Percentiles rank a stretch among this genome's conserved stretches.
Conservation (phyloP, 2,113 vertebrate species). For the Cyanistes caeruleus region DNA sequence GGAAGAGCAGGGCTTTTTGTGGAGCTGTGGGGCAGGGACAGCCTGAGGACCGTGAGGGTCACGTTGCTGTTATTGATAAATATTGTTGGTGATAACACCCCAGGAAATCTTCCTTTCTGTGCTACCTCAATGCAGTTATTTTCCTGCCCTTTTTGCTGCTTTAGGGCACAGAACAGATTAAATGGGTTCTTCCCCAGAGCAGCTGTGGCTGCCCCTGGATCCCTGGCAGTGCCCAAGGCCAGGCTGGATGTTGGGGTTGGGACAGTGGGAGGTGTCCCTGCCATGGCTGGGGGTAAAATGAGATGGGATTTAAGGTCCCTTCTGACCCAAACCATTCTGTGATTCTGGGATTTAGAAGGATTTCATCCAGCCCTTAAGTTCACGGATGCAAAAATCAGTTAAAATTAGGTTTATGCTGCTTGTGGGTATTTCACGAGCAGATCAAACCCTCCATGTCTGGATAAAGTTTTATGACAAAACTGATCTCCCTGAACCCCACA, state of each 20-base stretch:
- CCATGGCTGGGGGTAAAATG: neutral
- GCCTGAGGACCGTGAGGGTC: neutral
- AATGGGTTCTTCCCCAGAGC: rapidly evolving
- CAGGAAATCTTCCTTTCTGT: neutral
- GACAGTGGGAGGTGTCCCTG: neutral
- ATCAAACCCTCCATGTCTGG: neutral
- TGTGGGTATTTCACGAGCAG: neutral
- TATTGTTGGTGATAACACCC: neutral
- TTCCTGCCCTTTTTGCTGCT: neutral
- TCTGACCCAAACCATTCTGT: neutral
- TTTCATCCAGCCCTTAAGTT: neutral
- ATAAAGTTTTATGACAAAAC: neutral
- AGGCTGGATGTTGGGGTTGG: rapidly evolving
- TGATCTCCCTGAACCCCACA: neutral
- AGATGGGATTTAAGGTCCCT: neutral
- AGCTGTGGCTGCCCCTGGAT: neutral
- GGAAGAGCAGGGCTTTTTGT: neutral
- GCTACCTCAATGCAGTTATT: neutral
- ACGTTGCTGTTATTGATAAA: rapidly evolving
- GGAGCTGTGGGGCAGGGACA: neutral
- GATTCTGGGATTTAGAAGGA: neutral
- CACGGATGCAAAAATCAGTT: neutral
- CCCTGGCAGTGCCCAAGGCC: neutral
- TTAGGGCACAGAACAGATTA: neutral
- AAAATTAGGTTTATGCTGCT: neutral